A percentile compares a stretch with the other conserved stretches of the same genome.
phyloP scores from a whole-genome alignment of 2,113 vertebrate genomes.

The Nibea albiflora region DNA sequence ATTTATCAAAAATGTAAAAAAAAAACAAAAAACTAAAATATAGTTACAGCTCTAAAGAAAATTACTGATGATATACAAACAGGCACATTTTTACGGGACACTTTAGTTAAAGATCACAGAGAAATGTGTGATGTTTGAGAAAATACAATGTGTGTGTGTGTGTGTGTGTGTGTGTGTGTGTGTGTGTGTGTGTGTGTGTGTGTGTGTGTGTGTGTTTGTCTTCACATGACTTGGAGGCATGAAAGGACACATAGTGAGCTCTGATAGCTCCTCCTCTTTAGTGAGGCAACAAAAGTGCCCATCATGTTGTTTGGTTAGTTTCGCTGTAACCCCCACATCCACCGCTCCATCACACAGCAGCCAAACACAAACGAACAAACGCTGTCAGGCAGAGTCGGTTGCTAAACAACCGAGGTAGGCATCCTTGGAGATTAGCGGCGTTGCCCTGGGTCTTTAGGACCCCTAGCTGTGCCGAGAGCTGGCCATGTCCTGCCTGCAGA shows the following conservation, averaged over 20 bases:
- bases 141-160: not conserved
- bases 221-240: slow-evolving; percentile 53
- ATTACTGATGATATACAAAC: not conserved
- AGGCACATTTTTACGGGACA: not conserved
- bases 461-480: slow-evolving; percentile 78
- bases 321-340: slow-evolving; percentile 56
- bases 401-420: slow-evolving; percentile 83
- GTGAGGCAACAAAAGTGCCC: slow-evolving; percentile 67
- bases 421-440: slow-evolving; percentile 73
- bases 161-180: not conserved
- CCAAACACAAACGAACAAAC: slow-evolving; percentile 65
- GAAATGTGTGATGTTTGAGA: not conserved
- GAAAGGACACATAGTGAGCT: slow-evolving; percentile 59
- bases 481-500: slow-evolving; percentile 77
- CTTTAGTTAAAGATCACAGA: not conserved
- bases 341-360: slow-evolving; percentile 58
- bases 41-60: not conserved
- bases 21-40: not conserved
- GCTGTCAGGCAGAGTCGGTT: slow-evolving; percentile 66
- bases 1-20: not conserved
- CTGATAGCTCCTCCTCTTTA: slow-evolving; percentile 65
- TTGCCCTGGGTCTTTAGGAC: slow-evolving; percentile 73
- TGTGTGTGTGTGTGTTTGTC: slow-evolving; percentile 3
- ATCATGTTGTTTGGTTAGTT: slow-evolving; percentile 78
- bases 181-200: slow-evolving; percentile 27